Base-by-base conservation (phyloP, 2,113 vertebrate genomes). In the Gila orcuttii region DNA sequence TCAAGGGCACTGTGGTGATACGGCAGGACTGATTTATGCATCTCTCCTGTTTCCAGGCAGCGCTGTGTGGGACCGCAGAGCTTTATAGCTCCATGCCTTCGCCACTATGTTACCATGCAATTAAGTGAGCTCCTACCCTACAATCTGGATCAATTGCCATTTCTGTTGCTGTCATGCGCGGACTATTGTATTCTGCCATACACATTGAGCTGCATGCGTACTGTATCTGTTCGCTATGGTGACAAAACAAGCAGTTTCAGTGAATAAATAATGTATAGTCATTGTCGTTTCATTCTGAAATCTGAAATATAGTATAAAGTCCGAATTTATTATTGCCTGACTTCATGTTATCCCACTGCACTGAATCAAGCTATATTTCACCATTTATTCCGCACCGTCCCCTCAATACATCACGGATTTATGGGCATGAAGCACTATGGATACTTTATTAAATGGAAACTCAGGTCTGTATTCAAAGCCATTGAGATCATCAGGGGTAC, bases 41-140 rank as follows among this genome's bases (percentile, higher is more conserved):
- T 11, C 39, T 74, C 71, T 74, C 11, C 23, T 25, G 71, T 74
- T 74, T 74, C 71, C 39, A 45, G 39, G 39, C 71, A 74, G 71
- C 23, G 11, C 45, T 52, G 17, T 52, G 42, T 45, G 69, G 69
- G n/a, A 50, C 74, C 31, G 47, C 47, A 52, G 74, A 52, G 74
- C 25, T 52, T 28, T 52, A 47, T 76, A 76, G 25, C 25, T 52
- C 3, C 1, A 75, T 75, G 42, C 12, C 6, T 75, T 75, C 2
- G 3, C n/a, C 73, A 50, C n/a, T 28, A 28, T 13, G 45, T 52
- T 76, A 31, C 45, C 47, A 52, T 52, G 74, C 74, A 76, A 52
- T 76, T 52, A 76, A 76, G 7, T 52, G 47, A 52, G 13, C 25
- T 76, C 25, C 10, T 47, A 52, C 74, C 2, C 36, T 45, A 45